Base-by-base conservation (phyloP, 2,797 vertebrate genomes). In the Peromyscus eremicus region DNA sequence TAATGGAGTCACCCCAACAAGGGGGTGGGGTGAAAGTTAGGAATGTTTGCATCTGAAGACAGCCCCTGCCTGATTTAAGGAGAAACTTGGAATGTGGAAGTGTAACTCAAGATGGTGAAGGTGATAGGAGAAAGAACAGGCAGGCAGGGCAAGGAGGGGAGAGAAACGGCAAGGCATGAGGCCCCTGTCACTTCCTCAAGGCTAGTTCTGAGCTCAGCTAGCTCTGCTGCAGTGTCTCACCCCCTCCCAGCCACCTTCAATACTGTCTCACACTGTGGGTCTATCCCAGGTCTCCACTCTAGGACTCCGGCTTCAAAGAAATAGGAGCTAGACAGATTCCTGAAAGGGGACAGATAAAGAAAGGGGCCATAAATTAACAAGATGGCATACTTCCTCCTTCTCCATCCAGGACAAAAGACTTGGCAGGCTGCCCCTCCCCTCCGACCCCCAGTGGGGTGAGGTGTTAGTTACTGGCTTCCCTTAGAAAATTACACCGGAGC, bases 11-110 rank as follows among this genome's bases (percentile, higher is more conserved):
- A 79, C 92, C 70, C 76, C 70, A 52, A 89, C 43, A 80, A 75
- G 29, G 32, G 71, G 71, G 21, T 3, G 23, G 11, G 37, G 80
- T 55, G 1, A 9, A 7, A 43, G 37, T 25, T 73, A 73, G 21
- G 21, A 85, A 81, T 40, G 17, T 37, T 82, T 29, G 91, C 17
- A 0, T 84, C 81, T 84, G 75, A 68, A 87, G 46, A 40, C 17
- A 87, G 25, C 46, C 77, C 23, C 52, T 49, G 82, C 23, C 52
- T 49, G 82, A 32, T 37, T 13, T 23, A 79, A 89, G 43, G 5
- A 88, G 52, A 93, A 49, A 92, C 62, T 93, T 81, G 60, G 57
- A 75, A 80, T 10, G 93, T 73, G 66, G 55, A 75, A 75, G 23
- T 76, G 5, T n/a, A 80, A 83, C 37, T 77, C 66, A 70, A 91